Conservation (phyloP, 2,797 vertebrate species). For the Calcarius lapponicus region DNA sequence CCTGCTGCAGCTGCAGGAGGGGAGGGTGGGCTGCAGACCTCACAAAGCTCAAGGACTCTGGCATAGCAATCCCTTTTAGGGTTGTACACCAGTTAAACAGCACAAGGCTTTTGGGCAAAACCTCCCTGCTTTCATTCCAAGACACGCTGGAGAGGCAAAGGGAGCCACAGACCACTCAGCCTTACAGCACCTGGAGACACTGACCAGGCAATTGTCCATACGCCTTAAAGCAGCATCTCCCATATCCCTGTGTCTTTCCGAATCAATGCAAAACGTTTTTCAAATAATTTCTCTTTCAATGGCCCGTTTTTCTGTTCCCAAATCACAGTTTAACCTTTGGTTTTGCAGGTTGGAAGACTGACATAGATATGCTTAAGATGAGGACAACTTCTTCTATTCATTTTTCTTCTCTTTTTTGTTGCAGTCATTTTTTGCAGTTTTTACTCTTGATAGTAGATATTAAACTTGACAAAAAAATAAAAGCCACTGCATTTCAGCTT, state of each 20-base stretch:
- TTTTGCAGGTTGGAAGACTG: neutral
- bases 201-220: neutral
- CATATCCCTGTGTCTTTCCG: neutral
- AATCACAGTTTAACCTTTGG: neutral
- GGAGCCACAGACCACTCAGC: neutral
- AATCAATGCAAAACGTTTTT: neutral
- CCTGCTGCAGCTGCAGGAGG: neutral
- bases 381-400: neutral
- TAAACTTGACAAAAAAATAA: neutral
- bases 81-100: neutral
- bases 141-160: neutral
- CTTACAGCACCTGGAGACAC: neutral
- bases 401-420: neutral
- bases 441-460: neutral
- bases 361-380: neutral
- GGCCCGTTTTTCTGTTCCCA: neutral
- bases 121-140: neutral
- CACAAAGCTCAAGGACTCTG: neutral
- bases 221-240: neutral
- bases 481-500: slow-evolving; percentile 13
- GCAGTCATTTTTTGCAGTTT: neutral
- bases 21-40: neutral
- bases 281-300: neutral
- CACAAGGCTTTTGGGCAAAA: neutral
- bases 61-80: neutral